phyloP scores from a whole-genome alignment of 1,140 invertebrate species.

The Andrena cerasifolii region DNA sequence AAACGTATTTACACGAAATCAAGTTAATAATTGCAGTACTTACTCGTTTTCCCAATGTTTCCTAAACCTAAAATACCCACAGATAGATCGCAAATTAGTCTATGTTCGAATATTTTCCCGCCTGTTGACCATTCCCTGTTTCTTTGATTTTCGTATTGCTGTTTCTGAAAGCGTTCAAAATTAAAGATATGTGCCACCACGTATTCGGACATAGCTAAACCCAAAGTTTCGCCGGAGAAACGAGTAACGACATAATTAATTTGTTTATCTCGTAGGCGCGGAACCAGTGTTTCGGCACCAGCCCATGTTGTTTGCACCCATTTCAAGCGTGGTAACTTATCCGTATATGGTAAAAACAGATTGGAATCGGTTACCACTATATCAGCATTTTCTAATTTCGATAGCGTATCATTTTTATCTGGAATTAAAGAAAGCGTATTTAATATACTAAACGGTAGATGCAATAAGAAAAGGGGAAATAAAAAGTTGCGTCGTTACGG shows the following conservation, averaged over 20 bases:
- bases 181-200: constrained; percentile 83
- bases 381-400: constrained; percentile 71
- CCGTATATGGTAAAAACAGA: constrained; percentile 74
- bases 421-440: constrained; percentile 9
- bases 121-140: constrained; percentile 73
- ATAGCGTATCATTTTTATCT: constrained; percentile 53
- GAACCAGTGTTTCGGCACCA: constrained; percentile 76
- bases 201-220: constrained; percentile 84
- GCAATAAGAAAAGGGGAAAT: not conserved
- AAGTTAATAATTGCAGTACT: constrained; percentile 70
- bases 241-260: constrained; percentile 76
- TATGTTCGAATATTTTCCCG: constrained; percentile 75
- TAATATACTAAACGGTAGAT: not conserved
- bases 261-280: constrained; percentile 63
- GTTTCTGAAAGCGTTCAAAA: constrained; percentile 80
- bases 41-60: constrained; percentile 81
- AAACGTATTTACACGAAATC: constrained; percentile 8
- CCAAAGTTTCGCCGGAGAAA: constrained; percentile 80
- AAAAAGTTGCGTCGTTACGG: not conserved
- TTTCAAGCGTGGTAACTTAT: constrained; percentile 75
- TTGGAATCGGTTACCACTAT: constrained; percentile 80
- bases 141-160: constrained; percentile 78
- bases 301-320: constrained; percentile 83
- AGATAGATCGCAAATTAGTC: constrained; percentile 78
- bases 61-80: constrained; percentile 83